Conservation (phyloP, 2,888 invertebrate genomes). For the Macrosoma leucophasiata region DNA sequence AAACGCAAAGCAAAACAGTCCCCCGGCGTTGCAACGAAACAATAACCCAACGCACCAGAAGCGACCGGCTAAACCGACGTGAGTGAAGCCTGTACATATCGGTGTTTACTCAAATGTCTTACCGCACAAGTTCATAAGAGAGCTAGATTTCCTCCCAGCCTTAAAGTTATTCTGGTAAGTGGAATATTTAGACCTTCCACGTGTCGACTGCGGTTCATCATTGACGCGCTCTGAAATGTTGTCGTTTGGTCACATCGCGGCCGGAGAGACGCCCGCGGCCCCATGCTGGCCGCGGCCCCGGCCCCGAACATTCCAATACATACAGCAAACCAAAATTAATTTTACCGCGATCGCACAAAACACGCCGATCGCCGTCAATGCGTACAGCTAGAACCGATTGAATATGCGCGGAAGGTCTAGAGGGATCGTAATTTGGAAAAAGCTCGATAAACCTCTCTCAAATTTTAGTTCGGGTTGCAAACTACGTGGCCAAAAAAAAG, state of each 20-base stretch:
- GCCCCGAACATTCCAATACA: conserved; percentile 9
- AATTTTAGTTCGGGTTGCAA: conserved; percentile 40
- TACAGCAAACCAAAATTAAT: conserved; percentile 54
- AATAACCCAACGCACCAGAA: conserved; percentile 66
- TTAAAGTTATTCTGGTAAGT: conserved; percentile 91
- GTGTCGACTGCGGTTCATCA: conserved; percentile 85
- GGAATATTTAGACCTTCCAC: conserved; percentile 89
- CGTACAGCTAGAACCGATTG: conserved; percentile 47
- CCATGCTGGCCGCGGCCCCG: conserved; percentile 4
- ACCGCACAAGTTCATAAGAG: conserved; percentile 97
- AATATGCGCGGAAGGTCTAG: conserved; percentile 69
- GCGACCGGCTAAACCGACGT: conserved; percentile 48
- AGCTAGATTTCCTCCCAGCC: conserved; percentile 92
- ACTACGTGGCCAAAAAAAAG: conserved; percentile 53
- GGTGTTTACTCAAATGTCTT: conserved; percentile 77
- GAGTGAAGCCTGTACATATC: conserved; percentile 54
- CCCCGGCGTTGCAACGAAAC: conserved; percentile 49
- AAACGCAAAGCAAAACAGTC: conserved; percentile 59
- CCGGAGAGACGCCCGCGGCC: conserved; percentile 1
- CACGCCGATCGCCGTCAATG: conserved; percentile 20
- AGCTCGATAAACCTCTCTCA: conserved; percentile 44
- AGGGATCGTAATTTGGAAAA: conserved; percentile 51
- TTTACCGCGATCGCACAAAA: conserved; percentile 30
- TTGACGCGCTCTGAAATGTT: conserved; percentile 90
- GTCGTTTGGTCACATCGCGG: conserved; percentile 53